These are phyloP conservation scores for Sarotherodon lohbergeri DNA, from an alignment of 2,113 vertebrate species.

Conservation along the genomic window DNA sequence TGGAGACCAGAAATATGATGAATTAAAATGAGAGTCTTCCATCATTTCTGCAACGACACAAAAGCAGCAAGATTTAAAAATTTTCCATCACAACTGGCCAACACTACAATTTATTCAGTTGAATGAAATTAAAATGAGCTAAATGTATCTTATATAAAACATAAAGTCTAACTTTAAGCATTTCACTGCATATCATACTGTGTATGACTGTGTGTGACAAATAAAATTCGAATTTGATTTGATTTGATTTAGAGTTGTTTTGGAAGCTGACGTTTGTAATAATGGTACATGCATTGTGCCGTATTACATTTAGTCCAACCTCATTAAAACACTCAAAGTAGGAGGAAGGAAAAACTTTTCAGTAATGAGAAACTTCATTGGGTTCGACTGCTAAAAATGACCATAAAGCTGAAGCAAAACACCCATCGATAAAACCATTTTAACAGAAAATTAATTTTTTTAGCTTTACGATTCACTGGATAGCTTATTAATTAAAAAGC, in stretches of 20 bases:
- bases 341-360: neutral
- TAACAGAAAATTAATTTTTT: neutral
- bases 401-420: neutral
- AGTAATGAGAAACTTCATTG: neutral
- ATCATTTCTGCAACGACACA: constrained; percentile 84
- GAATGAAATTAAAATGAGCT: neutral
- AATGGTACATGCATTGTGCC: neutral
- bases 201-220: too few relatives aligned
- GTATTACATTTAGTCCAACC: neutral
- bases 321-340: neutral
- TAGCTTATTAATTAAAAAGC: neutral
- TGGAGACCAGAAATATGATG: constrained; percentile 97
- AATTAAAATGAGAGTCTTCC: constrained; percentile 99
- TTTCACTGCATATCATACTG: too few relatives aligned
- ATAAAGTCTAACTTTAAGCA: neutral
- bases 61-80: neutral
- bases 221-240: too few relatives aligned
- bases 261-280: neutral
- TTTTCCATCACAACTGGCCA: neutral
- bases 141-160: neutral
- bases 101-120: neutral
- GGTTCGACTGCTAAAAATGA: neutral
- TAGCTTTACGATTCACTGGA: neutral
- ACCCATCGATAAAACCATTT: neutral
- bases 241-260: neutral